A percentile compares a stretch with the other conserved stretches of the same genome.
Conservation (phyloP, 2,113 vertebrate species). For the Mungos mungo region DNA sequence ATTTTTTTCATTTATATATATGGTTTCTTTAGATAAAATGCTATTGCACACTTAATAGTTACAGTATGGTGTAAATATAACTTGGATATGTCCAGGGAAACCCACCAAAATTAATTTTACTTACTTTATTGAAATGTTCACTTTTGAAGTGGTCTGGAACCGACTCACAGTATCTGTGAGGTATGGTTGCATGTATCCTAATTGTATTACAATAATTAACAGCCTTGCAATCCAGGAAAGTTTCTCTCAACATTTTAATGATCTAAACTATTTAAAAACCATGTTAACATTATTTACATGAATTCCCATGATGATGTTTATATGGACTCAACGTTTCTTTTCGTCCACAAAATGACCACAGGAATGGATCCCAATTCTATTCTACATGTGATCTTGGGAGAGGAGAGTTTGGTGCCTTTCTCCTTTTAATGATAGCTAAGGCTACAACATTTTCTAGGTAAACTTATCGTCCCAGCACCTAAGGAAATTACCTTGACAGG, state of each 20-base stretch:
- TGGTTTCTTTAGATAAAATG: background rate
- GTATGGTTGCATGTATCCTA: background rate
- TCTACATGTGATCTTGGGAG: background rate
- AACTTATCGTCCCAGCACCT: background rate
- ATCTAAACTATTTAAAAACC: background rate
- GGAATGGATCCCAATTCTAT: background rate
- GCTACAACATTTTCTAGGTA: background rate
- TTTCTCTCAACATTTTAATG: background rate
- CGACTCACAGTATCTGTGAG: background rate
- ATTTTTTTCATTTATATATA: background rate
- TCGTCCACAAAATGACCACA: background rate
- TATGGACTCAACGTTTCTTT: background rate
- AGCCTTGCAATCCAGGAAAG: background rate
- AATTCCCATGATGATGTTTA: background rate
- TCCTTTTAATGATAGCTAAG: background rate
- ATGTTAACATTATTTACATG: background rate
- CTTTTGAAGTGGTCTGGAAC: background rate
- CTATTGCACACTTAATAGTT: background rate
- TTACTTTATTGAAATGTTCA: background rate
- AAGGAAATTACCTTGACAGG: background rate
- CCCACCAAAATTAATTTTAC: background rate
- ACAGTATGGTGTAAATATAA: background rate
- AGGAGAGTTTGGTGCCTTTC: background rate
- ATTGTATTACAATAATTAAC: background rate
- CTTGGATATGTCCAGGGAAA: background rate